A percentile compares a stretch with the other conserved stretches of the same genome.
Conservation (phyloP, 2,888 invertebrate species). For the Pasiphila rectangulata region DNA sequence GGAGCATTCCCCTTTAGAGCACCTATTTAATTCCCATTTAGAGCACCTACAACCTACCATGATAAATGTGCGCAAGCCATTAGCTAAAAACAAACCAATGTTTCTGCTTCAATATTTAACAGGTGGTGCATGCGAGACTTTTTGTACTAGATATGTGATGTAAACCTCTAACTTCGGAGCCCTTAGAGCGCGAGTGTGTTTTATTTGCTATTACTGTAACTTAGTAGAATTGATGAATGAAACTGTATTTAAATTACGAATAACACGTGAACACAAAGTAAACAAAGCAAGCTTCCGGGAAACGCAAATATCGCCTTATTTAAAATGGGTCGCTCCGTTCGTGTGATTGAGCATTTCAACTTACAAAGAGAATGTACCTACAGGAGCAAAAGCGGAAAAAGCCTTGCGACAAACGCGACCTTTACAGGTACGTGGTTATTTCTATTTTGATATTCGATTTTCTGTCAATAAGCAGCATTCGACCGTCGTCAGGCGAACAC, state of each 20-base stretch:
- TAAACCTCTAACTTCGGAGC: too few relatives aligned
- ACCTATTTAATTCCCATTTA: too few relatives aligned
- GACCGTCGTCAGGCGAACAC: constrained; percentile 34
- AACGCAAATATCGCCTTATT: constrained; percentile 7
- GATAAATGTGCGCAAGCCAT: too few relatives aligned
- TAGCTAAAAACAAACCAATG: too few relatives aligned
- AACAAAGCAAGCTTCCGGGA: neutral
- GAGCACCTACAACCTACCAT: too few relatives aligned
- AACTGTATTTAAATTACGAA: neutral
- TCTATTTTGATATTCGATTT: constrained; percentile 33
- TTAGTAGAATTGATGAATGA: neutral
- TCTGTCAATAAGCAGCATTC: constrained; percentile 33
- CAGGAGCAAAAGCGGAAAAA: constrained; percentile 10
- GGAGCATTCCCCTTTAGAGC: too few relatives aligned
- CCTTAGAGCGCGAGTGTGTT: too few relatives aligned
- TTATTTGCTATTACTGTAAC: too few relatives aligned
- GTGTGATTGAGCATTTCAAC: constrained; percentile 14
- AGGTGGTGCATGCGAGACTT: too few relatives aligned
- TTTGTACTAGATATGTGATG: too few relatives aligned
- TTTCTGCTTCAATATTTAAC: too few relatives aligned
- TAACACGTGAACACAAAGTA: constrained; percentile 3
- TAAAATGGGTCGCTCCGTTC: constrained; percentile 10
- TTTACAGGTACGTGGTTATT: constrained; percentile 24
- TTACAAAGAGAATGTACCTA: constrained; percentile 10
- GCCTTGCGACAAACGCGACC: constrained; percentile 25